These are phyloP conservation scores for Oreocharis arfaki DNA, from an alignment of 2,113 vertebrate genomes.

Conservation along the genomic window DNA sequence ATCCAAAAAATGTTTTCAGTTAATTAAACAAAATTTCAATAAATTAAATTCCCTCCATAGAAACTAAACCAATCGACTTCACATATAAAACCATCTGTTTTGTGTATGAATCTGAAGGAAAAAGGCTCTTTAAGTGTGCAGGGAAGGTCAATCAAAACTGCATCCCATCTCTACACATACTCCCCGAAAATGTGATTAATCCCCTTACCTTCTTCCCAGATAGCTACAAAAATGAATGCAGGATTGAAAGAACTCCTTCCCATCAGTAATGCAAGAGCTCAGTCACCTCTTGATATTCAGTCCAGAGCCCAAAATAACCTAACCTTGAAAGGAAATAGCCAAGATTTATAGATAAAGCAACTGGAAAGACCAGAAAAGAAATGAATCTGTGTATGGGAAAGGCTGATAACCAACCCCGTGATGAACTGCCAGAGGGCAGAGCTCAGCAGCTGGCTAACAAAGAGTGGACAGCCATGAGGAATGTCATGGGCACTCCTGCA, in stretches of 20 bases:
- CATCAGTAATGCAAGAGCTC: not conserved
- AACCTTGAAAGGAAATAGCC: conserved; percentile 21
- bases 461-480: not conserved
- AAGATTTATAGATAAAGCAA: not conserved
- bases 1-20: not conserved
- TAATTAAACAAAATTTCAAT: not conserved
- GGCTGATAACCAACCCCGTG: not conserved
- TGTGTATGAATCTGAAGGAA: not conserved
- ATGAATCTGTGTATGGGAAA: not conserved
- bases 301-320: not conserved
- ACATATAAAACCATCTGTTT: not conserved
- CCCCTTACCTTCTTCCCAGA: not conserved
- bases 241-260: not conserved
- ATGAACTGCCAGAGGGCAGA: not conserved
- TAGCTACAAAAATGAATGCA: not conserved
- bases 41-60: not conserved
- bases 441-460: not conserved
- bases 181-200: not conserved
- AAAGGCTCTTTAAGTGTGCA: not conserved
- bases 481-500: conserved; percentile 5
- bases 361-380: not conserved
- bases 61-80: not conserved
- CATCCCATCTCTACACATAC: not conserved
- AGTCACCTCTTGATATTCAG: not conserved
- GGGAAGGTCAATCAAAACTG: not conserved